These are phyloP conservation scores for Anoplolepis gracilipes DNA, from an alignment of 1,140 invertebrate genomes.

Conservation along the genomic window DNA sequence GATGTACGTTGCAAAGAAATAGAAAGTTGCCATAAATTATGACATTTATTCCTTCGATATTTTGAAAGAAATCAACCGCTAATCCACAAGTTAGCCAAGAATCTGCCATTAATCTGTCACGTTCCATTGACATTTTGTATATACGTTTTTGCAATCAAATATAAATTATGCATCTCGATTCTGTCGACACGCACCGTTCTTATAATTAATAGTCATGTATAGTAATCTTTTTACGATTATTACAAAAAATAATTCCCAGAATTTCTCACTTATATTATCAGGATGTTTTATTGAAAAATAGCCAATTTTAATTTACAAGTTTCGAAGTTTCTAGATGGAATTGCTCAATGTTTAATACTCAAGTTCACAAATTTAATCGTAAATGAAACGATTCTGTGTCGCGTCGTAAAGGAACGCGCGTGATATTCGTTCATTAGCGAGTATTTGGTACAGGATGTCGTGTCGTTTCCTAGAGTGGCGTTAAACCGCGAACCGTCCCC, in stretches of 20 bases:
- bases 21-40: not conserved
- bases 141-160: not conserved
- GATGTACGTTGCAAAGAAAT: not conserved
- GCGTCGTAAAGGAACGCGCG: conserved; percentile 63
- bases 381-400: not conserved
- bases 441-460: conserved; percentile 83
- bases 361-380: conserved; percentile 8
- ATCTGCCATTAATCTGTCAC: not conserved
- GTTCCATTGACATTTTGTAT: not conserved
- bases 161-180: conserved; percentile 12
- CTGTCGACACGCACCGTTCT: not conserved
- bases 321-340: not conserved
- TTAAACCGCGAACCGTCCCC: conserved; percentile 76
- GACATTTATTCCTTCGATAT: not conserved
- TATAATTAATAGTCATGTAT: not conserved
- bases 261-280: conserved; percentile 6
- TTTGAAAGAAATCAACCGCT: not conserved
- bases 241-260: not conserved
- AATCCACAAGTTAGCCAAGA: not conserved
- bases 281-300: not conserved
- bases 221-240: not conserved
- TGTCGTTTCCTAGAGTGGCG: conserved; percentile 80
- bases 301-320: not conserved
- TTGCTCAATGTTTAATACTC: not conserved
- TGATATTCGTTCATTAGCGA: conserved; percentile 78